Conservation (phyloP, 2,888 invertebrate species). For the Ephialtes manifestator region DNA sequence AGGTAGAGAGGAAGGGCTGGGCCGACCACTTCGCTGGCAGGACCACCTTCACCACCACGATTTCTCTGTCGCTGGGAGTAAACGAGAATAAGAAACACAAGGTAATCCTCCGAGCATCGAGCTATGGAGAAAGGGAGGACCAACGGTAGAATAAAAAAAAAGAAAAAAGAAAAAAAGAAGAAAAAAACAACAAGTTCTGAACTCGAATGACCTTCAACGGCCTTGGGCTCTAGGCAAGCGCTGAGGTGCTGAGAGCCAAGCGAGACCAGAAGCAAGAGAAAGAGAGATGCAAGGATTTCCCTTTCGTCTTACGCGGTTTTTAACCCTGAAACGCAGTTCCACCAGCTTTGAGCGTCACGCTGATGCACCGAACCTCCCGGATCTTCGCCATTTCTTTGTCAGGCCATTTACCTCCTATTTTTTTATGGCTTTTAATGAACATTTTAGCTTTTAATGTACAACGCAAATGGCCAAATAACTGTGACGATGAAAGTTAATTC, state of each 20-base stretch:
- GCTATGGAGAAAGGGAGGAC: constrained; percentile 62
- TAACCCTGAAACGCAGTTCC: constrained; percentile 67
- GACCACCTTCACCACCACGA: constrained; percentile 69
- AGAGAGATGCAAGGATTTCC: constrained; percentile 70
- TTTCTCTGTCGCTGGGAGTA: constrained; percentile 51
- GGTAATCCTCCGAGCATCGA: constrained; percentile 51
- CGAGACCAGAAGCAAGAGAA: constrained; percentile 48
- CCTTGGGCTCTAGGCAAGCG: constrained; percentile 76
- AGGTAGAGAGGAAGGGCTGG: constrained; percentile 66
- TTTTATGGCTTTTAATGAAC: not conserved
- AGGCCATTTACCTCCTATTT: constrained; percentile 28
- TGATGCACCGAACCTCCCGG: constrained; percentile 60
- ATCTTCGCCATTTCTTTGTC: constrained; percentile 59
- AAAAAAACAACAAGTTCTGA: constrained; percentile 71
- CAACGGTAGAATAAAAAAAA: constrained; percentile 60
- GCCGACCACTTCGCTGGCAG: constrained; percentile 74
- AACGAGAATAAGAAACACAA: constrained; percentile 64
- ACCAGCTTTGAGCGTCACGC: constrained; percentile 43
- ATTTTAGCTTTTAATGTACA: not conserved
- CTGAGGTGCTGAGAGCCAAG: constrained; percentile 46
- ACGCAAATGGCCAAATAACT: not conserved
- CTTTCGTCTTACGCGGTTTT: constrained; percentile 72
- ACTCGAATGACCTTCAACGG: constrained; percentile 79
- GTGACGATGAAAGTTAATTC: not conserved
- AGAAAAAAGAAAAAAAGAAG: too few relatives aligned